Evolutionary conservation across 2,113 vertebrate species (phyloP).

Genomic region (Nicator chloris): DNA sequence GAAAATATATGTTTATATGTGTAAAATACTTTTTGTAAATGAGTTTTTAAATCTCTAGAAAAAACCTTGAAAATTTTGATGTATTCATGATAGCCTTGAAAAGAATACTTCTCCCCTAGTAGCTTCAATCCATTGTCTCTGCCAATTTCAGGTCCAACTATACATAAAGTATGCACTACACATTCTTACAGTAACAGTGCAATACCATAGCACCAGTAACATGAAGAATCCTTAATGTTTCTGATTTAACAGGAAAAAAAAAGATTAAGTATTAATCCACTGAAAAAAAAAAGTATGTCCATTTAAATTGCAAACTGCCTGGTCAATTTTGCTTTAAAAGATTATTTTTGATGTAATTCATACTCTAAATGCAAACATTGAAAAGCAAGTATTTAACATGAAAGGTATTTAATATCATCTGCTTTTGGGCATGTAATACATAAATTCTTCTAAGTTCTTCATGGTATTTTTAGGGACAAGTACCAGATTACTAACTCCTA

Average conservation of each 20-base stretch:
- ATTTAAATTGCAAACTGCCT: not conserved
- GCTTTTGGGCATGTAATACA: not conserved
- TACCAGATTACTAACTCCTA: not conserved
- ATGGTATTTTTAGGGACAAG: not conserved
- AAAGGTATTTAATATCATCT: not conserved
- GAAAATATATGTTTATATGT: not conserved
- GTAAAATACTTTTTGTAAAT: not conserved
- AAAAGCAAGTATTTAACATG: not conserved
- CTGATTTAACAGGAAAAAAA: not conserved
- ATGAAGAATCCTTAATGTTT: not conserved
- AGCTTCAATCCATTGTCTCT: not conserved
- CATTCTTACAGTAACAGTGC: not conserved
- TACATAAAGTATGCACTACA: not conserved
- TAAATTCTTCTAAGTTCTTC: not conserved
- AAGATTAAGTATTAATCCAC: not conserved
- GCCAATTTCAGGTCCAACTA: not conserved
- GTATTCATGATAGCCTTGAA: not conserved
- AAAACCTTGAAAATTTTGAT: not conserved
- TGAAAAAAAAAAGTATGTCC: not conserved
- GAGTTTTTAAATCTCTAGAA: fast-evolving
- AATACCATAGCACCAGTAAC: not conserved
- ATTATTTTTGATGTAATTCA: not conserved
- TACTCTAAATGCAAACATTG: not conserved
- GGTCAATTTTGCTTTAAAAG: not conserved
- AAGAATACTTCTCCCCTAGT: not conserved